A percentile compares a stretch with the other conserved stretches of the same genome.
These are phyloP conservation scores for Coptodon bakossiorum DNA, from an alignment of 2,113 vertebrate genomes.

Conservation along the genomic window DNA sequence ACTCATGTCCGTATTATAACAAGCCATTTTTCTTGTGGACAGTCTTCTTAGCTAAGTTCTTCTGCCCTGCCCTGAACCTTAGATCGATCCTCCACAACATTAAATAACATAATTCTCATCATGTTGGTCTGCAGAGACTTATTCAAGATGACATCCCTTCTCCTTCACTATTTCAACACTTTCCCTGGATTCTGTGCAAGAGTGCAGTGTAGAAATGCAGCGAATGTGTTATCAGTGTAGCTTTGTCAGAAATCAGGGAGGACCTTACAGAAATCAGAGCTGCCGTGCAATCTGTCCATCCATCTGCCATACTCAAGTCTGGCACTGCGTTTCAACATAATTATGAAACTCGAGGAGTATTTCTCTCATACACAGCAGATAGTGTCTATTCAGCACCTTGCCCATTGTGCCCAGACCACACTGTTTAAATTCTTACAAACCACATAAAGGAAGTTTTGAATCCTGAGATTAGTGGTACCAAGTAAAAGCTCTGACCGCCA, in stretches of 20 bases:
- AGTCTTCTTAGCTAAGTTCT: neutral
- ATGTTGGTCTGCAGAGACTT: neutral
- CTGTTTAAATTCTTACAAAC: neutral
- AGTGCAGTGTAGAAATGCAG: neutral
- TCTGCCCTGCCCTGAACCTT: neutral
- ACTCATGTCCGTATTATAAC: neutral
- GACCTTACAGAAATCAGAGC: neutral
- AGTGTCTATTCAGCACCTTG: neutral
- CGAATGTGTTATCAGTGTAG: neutral
- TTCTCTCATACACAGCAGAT: neutral
- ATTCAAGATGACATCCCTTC: neutral
- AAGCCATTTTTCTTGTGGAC: neutral
- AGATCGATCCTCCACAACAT: conserved; percentile 84
- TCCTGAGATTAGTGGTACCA: neutral
- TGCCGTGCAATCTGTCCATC: neutral
- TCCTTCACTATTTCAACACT: neutral
- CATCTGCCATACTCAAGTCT: neutral
- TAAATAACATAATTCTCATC: conserved; percentile 44
- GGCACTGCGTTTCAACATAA: neutral
- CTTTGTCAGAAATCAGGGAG: neutral
- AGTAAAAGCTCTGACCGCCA: neutral
- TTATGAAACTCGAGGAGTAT: neutral
- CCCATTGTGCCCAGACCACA: neutral
- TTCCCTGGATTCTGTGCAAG: neutral
- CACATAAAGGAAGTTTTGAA: neutral